Percentiles rank a stretch among this genome's conserved stretches.
phyloP scores from a whole-genome alignment of 1,140 invertebrate species.

The Drosophila burlai region DNA sequence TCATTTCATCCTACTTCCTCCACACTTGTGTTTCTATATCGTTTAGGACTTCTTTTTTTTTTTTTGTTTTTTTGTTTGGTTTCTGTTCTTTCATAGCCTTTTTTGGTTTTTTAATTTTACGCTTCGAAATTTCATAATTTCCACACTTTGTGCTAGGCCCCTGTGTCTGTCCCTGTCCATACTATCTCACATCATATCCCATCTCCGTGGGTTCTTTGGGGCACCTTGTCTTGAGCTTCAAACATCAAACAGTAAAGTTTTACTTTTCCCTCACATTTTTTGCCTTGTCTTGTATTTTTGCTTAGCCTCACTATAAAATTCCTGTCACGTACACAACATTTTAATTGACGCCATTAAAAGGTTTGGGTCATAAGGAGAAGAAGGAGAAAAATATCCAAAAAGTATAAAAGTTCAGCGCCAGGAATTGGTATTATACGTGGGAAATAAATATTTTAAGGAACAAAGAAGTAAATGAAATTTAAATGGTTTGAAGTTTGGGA shows the following conservation, averaged over 20 bases:
- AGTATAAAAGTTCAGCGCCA: constrained; percentile 13
- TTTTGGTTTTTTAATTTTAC: constrained; percentile 75
- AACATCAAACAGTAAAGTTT: constrained; percentile 68
- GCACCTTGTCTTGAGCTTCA: constrained; percentile 43
- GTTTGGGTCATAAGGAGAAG: constrained; percentile 29
- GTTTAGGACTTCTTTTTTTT: constrained; percentile 34
- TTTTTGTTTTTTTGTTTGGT: neutral
- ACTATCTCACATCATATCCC: constrained; percentile 22
- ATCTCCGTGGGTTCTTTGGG: constrained; percentile 30
- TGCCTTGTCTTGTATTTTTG: constrained; percentile 34
- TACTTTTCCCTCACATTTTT: constrained; percentile 27
- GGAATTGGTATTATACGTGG: constrained; percentile 25
- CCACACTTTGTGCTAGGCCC: constrained; percentile 52
- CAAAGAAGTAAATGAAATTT: constrained; percentile 28
- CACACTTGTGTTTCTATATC: constrained; percentile 48
- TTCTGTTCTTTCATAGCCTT: constrained; percentile 17
- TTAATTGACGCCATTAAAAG: constrained; percentile 81
- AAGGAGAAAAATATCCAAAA: constrained; percentile 15
- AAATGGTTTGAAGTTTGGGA: neutral
- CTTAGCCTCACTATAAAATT: constrained; percentile 58
- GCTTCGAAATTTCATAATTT: constrained; percentile 77
- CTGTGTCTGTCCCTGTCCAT: constrained; percentile 1
- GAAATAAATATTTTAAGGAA: neutral
- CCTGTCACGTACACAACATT: constrained; percentile 81
- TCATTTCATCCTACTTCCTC: constrained; percentile 45